A percentile compares a stretch with the other conserved stretches of the same genome.
Evolutionary conservation across 2,113 vertebrate genomes (phyloP).

Genomic region (Corythornis cristatus): DNA sequence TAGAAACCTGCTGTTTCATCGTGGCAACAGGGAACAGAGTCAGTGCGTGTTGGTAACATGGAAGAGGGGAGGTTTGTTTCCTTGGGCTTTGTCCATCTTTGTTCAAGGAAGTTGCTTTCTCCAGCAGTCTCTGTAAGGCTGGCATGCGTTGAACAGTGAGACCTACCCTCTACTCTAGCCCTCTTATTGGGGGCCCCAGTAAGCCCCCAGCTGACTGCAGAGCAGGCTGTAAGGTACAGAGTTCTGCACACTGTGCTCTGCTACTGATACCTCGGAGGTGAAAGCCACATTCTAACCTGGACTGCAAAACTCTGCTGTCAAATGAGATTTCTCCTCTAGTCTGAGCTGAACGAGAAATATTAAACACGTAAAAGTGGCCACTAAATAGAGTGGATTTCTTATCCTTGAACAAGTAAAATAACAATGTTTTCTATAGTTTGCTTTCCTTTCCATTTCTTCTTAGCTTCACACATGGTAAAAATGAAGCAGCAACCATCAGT

Average conservation of each 20-base stretch:
- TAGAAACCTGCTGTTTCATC: neutral
- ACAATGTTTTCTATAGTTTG: neutral
- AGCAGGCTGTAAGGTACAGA: neutral
- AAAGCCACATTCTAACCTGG: slow-evolving; percentile 5
- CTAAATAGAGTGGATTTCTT: neutral
- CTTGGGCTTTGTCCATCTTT: neutral
- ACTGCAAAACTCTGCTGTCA: neutral
- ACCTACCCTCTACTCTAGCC: neutral
- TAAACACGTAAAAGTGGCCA: neutral
- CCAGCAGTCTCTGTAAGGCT: neutral
- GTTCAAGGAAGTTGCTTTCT: neutral
- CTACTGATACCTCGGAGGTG: neutral
- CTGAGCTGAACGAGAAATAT: neutral
- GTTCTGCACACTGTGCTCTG: neutral
- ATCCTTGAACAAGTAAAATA: neutral
- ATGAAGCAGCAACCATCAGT: neutral
- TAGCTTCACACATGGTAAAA: neutral
- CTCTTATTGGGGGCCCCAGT: neutral
- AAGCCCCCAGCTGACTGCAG: neutral
- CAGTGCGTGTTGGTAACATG: neutral
- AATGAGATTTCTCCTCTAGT: neutral
- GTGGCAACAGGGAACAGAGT: neutral
- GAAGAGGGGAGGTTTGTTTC: neutral
- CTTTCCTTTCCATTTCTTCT: neutral
- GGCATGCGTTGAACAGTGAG: neutral